phyloP scores from a whole-genome alignment of 2,113 vertebrate species.

The Zapus hudsonius region DNA sequence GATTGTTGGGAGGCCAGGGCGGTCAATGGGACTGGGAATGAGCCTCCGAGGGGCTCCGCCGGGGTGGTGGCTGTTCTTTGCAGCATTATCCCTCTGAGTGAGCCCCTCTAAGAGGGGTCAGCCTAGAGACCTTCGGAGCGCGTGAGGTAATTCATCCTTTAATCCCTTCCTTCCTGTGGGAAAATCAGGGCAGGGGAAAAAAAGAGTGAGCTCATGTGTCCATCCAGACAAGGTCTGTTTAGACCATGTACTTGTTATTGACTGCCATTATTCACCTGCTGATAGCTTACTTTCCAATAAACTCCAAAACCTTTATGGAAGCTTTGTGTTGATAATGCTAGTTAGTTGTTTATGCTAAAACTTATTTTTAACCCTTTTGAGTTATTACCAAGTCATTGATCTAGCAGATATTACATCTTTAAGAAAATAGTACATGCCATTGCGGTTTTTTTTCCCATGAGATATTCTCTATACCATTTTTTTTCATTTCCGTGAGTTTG shows the following conservation, averaged over 20 bases:
- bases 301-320: background rate
- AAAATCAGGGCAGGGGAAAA: slow-evolving; percentile 67
- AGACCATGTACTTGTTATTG: slow-evolving; percentile 53
- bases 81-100: slow-evolving; percentile 80
- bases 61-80: slow-evolving; percentile 77
- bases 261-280: slow-evolving; percentile 12
- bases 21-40: slow-evolving; percentile 36
- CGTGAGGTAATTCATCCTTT: slow-evolving; percentile 76
- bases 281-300: slow-evolving; percentile 17
- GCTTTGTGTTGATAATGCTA: background rate
- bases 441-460: slow-evolving; percentile 15
- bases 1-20: slow-evolving; percentile 62
- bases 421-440: background rate
- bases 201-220: slow-evolving; percentile 46
- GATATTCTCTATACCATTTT: background rate
- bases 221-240: slow-evolving; percentile 15
- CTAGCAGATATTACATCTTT: background rate
- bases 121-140: slow-evolving; percentile 73
- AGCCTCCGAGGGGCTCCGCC: slow-evolving; percentile 64
- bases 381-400: background rate
- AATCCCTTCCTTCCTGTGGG: slow-evolving; percentile 83
- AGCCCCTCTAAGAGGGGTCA: slow-evolving; percentile 78
- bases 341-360: background rate
- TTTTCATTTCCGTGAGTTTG: background rate
- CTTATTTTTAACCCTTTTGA: background rate